A percentile compares a stretch with the other conserved stretches of the same genome.
Evolutionary conservation across 2,797 vertebrate species (phyloP).

Genomic region (Trachurus trachurus): DNA sequence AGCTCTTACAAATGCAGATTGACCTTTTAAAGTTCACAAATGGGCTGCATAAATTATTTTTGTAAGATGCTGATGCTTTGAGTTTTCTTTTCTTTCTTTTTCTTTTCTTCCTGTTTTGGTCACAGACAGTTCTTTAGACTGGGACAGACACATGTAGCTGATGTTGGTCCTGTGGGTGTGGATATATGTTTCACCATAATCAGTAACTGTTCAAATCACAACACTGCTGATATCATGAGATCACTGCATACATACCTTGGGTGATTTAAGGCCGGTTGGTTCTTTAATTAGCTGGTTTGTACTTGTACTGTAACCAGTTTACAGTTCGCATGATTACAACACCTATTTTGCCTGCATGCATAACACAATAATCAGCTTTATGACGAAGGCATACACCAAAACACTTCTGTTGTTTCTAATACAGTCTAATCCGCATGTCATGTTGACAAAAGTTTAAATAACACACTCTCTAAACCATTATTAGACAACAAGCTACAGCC

Average conservation of each 20-base stretch:
- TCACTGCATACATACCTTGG: neutral
- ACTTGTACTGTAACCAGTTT: slow-evolving; percentile 9
- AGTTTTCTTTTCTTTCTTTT: neutral
- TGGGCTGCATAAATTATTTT: neutral
- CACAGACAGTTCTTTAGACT: neutral
- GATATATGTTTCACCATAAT: neutral
- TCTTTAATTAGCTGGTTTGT: slow-evolving; percentile 29
- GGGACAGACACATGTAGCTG: neutral
- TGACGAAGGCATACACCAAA: slow-evolving; percentile 28
- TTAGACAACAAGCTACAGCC: neutral
- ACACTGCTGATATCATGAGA: neutral
- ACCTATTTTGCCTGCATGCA: slow-evolving; percentile 39
- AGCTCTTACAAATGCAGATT: neutral
- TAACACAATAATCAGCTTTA: slow-evolving; percentile 65
- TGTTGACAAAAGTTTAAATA: slow-evolving; percentile 11
- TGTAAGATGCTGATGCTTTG: neutral
- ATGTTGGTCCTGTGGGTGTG: neutral
- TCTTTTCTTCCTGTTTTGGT: neutral
- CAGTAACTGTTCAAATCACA: neutral
- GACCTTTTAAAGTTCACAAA: too few species aligned
- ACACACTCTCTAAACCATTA: neutral
- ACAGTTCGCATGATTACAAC: slow-evolving; percentile 24
- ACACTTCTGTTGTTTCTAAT: slow-evolving; percentile 27
- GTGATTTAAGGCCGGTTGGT: neutral
- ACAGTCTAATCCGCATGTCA: slow-evolving; percentile 42